These are phyloP conservation scores for Acrobasis suavella DNA, from an alignment of 2,888 invertebrate genomes.

Conservation along the genomic window DNA sequence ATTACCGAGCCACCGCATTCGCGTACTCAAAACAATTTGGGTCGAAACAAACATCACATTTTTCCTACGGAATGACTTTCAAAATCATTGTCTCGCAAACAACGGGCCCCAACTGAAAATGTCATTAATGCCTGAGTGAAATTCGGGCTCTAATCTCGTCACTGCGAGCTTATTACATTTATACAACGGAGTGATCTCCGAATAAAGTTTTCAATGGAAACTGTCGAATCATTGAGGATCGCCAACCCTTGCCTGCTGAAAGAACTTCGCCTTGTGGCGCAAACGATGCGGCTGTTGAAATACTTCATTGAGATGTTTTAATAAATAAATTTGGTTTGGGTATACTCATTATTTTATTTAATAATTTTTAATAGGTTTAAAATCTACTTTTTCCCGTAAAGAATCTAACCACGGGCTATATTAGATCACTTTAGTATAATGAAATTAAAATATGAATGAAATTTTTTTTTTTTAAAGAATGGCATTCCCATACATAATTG, in stretches of 20 bases:
- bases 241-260: slow-evolving; percentile 76
- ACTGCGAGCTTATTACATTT: slow-evolving; percentile 82
- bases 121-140: slow-evolving; percentile 82
- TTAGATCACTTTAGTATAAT: too few species aligned
- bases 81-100: slow-evolving; percentile 77
- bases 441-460: too few species aligned
- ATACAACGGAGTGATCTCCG: slow-evolving; percentile 80
- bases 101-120: slow-evolving; percentile 76
- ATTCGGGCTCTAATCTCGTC: slow-evolving; percentile 81
- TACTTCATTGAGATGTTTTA: neutral
- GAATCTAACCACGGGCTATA: too few species aligned
- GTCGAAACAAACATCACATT: slow-evolving; percentile 40
- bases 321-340: too few species aligned
- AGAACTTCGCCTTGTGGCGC: slow-evolving; percentile 51
- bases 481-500: too few species aligned
- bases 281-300: slow-evolving; percentile 36
- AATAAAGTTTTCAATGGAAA: slow-evolving; percentile 82
- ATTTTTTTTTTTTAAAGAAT: too few species aligned
- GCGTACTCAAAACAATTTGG: slow-evolving; percentile 2
- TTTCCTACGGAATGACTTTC: slow-evolving; percentile 77
- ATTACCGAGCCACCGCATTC: neutral
- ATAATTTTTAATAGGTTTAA: too few species aligned
- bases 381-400: too few species aligned
- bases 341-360: too few species aligned
- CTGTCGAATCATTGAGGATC: slow-evolving; percentile 77